Evolutionary conservation across 2,113 vertebrate species (phyloP).

Genomic region (Odobenus rosmarus): DNA sequence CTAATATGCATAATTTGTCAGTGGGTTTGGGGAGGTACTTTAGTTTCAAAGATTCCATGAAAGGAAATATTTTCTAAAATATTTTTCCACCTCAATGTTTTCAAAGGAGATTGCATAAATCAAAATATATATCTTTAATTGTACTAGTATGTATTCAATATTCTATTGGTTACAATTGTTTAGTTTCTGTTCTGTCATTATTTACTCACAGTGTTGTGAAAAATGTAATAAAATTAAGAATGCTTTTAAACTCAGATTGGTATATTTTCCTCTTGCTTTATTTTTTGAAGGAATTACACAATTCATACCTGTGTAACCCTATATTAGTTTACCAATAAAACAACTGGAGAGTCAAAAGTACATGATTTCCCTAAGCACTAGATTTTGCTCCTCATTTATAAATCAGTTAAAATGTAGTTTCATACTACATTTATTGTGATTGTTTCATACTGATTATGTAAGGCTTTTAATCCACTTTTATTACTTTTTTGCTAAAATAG

Average conservation of each 20-base stretch:
- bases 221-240: conserved; percentile 37
- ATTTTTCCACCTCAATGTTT: neutral
- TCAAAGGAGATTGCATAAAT: neutral
- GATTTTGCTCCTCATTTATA: neutral
- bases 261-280: neutral
- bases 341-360: neutral
- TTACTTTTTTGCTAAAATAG: conserved; percentile 17
- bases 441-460: neutral
- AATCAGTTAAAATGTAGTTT: conserved; percentile 5
- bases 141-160: neutral
- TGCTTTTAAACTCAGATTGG: neutral
- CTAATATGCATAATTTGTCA: neutral
- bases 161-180: neutral
- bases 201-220: neutral
- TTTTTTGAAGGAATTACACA: neutral
- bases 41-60: neutral
- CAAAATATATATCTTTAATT: neutral
- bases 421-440: neutral
- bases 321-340: neutral
- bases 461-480: neutral
- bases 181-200: neutral
- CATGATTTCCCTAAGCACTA: neutral
- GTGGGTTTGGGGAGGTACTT: neutral
- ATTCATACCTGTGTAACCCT: neutral
- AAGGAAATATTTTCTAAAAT: neutral